A percentile compares a stretch with the other conserved stretches of the same genome.
Evolutionary conservation across 2,888 invertebrate species (phyloP).

Genomic region (Cataglyphis altisquamis): DNA sequence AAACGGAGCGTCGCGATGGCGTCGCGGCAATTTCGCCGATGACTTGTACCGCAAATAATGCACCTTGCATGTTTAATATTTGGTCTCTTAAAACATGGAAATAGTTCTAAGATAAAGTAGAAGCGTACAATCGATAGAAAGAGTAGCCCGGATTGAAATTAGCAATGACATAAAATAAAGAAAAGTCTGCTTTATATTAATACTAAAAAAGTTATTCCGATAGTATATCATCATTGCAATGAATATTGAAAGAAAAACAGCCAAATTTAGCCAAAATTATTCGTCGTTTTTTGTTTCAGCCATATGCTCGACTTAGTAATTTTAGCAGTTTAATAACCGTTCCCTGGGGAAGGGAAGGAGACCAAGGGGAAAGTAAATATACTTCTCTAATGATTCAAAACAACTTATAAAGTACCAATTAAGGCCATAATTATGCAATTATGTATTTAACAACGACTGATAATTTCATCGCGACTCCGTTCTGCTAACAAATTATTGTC

Average conservation of each 20-base stretch:
- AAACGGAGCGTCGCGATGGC: conserved; percentile 22
- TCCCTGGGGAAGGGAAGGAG: background rate
- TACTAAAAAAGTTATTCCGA: background rate
- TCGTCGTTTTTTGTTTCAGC: background rate
- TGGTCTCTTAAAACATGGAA: background rate
- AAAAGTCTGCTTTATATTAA: background rate
- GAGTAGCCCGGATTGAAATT: background rate
- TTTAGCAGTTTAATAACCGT: background rate
- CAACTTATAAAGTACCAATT: conserved; percentile 13
- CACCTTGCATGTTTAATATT: background rate
- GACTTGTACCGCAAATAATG: conserved; percentile 8
- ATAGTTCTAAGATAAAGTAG: background rate
- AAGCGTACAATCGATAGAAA: background rate
- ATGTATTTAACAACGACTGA: conserved; percentile 22
- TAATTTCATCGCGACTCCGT: background rate
- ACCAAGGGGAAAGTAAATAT: background rate
- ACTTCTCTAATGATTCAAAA: conserved; percentile 28
- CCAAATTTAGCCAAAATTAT: background rate
- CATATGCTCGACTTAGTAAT: background rate
- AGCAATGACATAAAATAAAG: background rate
- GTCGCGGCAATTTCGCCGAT: conserved; percentile 45
- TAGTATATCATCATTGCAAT: background rate
- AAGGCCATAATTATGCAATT: conserved; percentile 29
- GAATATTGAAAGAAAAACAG: background rate
- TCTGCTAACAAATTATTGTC: conserved; percentile 1